Evolutionary conservation across 2,888 invertebrate genomes (phyloP), one percentile per base, ranked within the genome.

Genomic region (Ypsolopha sequella): DNA sequence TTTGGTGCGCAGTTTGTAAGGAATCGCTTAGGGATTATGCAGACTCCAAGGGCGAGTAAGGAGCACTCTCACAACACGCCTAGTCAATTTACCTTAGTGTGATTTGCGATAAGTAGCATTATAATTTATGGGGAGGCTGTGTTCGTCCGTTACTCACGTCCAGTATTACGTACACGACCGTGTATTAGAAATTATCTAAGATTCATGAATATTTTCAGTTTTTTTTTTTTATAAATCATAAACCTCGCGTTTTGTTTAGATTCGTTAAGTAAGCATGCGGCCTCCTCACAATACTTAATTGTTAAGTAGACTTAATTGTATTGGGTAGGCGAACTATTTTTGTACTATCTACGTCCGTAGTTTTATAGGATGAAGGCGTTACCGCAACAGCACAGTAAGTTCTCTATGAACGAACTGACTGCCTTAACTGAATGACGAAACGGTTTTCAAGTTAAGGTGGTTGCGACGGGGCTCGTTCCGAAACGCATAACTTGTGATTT

Each of bases 51-150:
- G 24, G 35, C 33, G 35, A 24, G 24, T 24, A 24, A 24, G 76
- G 72, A 74, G 70, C 68, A 64, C 75, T 74, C 78, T 74, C 84
- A 78, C 80, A 78, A 80, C 76, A 74, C 80, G 77, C 81, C 86
- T 86, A 86, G 86, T 86, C 86, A 86, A 86, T 85, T 85, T 86
- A 84, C 82, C 80, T 82, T 86, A 86, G 85, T 86, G 86, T 86
- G 85, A 86, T 86, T 84, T 76, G 80, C 79, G 75, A 70, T 84
- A 84, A 85, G 80, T 84, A 84, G 80, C 73, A 73, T 70, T 74
- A 73, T 24, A 24, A 24, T 24, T 24, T 24, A 24, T 3, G 24
- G 24, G 24, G 24, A 24, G 24, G 24, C 24, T 24, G 24, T 24
- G 24, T 24, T 24, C 24, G 24, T 24, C 24, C 24, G 24, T 24